Evolutionary conservation across 2,888 invertebrate genomes (phyloP), one percentile per base, ranked within the genome.

Genomic region (Yponomeuta cagnagella): DNA sequence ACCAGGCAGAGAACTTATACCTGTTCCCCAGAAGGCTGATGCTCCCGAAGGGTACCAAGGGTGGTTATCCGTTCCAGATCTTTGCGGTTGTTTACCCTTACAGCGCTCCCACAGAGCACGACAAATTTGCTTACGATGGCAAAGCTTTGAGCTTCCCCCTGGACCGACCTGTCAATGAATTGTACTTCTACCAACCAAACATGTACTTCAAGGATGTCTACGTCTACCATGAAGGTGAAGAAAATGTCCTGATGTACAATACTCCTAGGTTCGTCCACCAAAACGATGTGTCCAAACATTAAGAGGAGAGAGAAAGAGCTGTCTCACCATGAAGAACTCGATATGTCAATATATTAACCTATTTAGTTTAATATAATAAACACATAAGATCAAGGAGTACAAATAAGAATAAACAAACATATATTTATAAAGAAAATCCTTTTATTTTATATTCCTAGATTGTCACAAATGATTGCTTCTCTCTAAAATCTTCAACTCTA

Each of bases 31-130:
- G 94, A 73, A 94, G 95, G 74, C 87, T 96, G 70, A 86, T 96
- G 79, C 84, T 97, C 72, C 96, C 97, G 63, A 95, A 93, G 80
- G 97, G 97, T 80, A 94, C 92, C 75, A 87, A 86, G 63, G 93
- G 94, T 74, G 96, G 97, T 70, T 93, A 93, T 85, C 93, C 93
- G 70, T 94, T 94, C 90, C 94, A 94, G 76, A 78, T 96, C 73
- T 95, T 93, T 84, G 93, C 95, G 70, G 92, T 94, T 70, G 92
- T 94, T 33, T 93, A 93, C 76, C 94, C 94, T 68, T 92, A 88
- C 77, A 84, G 86, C 64, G 85, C 89, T 68, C 82, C 85, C 10
- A 81, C 88, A 52, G 89, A 91, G 69, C 81, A 81, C 73, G 81
- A 82, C 74, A 77, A 78, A 30, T 81, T 78, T 75, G 75, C 90